phyloP scores from a whole-genome alignment of 2,113 vertebrate species.

The Ceyx margarethae region DNA sequence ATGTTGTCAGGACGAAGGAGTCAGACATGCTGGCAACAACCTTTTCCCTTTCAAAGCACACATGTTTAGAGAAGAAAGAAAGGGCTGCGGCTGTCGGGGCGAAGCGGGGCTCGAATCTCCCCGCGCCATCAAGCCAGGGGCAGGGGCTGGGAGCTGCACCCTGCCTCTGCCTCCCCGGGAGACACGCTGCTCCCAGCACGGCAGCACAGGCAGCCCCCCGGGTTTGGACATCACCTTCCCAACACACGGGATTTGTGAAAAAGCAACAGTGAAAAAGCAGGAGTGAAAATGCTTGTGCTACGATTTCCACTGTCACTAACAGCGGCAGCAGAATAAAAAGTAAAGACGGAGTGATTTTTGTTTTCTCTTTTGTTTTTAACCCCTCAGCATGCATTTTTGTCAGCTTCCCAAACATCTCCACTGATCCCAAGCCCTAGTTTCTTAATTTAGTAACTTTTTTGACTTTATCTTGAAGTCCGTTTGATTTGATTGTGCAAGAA shows the following conservation, averaged over 20 bases:
- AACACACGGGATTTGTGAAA: neutral
- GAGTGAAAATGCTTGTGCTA: fast-evolving
- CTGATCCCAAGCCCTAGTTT: neutral
- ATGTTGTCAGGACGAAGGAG: conserved; percentile 82
- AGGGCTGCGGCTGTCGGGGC: conserved; percentile 65
- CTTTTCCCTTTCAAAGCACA: conserved; percentile 73
- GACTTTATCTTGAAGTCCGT: conserved; percentile 34
- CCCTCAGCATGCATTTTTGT: neutral
- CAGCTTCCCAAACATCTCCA: neutral
- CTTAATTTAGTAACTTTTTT: conserved; percentile 43
- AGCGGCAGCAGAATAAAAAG: neutral
- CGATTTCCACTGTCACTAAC: neutral
- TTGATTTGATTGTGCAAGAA: conserved; percentile 47
- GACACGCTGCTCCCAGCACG: neutral
- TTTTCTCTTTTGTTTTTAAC: neutral
- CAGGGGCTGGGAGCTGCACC: neutral
- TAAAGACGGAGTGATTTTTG: neutral
- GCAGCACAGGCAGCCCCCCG: neutral
- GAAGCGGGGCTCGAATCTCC: conserved; percentile 60
- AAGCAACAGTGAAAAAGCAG: neutral
- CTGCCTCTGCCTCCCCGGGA: neutral
- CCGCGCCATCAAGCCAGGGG: conserved; percentile 42
- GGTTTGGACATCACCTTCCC: neutral
- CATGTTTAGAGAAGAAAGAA: conserved; percentile 76
- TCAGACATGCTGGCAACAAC: conserved; percentile 87